A percentile compares a stretch with the other conserved stretches of the same genome.
Evolutionary conservation across 1,140 invertebrate genomes (phyloP).

Genomic region (Diabrotica virgifera): DNA sequence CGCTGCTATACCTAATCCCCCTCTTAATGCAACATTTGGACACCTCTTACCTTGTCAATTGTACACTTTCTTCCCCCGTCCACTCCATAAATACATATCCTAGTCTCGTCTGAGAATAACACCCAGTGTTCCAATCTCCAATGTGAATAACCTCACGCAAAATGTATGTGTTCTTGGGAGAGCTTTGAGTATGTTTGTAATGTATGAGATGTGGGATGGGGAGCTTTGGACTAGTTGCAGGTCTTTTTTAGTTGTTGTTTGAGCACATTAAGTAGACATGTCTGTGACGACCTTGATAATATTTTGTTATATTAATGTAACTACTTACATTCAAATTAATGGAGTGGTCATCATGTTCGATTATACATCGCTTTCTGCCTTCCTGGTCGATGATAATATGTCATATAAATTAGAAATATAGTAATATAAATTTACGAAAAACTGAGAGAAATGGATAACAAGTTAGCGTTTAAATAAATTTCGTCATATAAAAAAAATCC

Average conservation of each 20-base stretch:
- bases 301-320: too few relatives aligned
- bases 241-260: too few relatives aligned
- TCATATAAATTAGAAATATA: too few relatives aligned
- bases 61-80: not conserved
- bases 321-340: too few relatives aligned
- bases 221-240: too few relatives aligned
- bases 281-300: not conserved
- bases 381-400: not conserved
- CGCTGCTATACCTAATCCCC: not conserved
- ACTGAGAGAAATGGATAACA: too few relatives aligned
- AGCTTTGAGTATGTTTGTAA: not conserved
- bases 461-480: too few relatives aligned
- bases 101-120: not conserved
- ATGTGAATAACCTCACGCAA: not conserved
- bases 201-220: too few relatives aligned
- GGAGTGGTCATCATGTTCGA: not conserved
- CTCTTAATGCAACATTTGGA: not conserved
- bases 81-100: not conserved
- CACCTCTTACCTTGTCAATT: not conserved
- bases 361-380: not conserved
- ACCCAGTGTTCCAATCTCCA: not conserved
- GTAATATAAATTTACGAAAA: too few relatives aligned
- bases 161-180: not conserved
- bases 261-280: too few relatives aligned
- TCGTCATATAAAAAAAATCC: too few relatives aligned